Evolutionary conservation across 2,113 vertebrate genomes (phyloP), one percentile per base, ranked within the genome.

Genomic region (Cyrtonyx montezumae): DNA sequence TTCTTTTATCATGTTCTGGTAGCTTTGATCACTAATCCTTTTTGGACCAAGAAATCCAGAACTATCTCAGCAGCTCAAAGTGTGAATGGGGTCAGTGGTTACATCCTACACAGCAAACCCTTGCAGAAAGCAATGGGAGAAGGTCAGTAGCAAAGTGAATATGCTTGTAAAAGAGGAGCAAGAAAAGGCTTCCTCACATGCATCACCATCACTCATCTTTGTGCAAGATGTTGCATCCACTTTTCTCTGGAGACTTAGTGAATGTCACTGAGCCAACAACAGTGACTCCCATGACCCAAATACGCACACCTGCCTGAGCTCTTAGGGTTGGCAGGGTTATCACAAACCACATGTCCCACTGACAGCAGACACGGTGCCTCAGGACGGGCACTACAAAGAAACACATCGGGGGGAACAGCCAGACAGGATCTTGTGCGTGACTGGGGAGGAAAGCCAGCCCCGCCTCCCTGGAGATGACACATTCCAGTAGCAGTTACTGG

Each of bases 161-260:
- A 37, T 3, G 36, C 42, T 28, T 43, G 30, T 48, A 68, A 65
- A 59, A 32, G 21, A 45, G 16, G 40, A 8, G 20, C 5, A 26
- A 34, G 11, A 82, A 62, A 36, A 56, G 9, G 10, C 40, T 20
- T 58, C 55, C 55, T 66, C 42, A 46, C 8, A 1, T 1, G 7
- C 4, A 67, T 15, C 45, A 70, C 42, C 46, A 43, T 0, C 0
- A 0, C 30, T 84, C 2, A 0, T 11, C 30, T 70, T 81, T 18
- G 25, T 4, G 6, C 55, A 6, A 30, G 4, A 20, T 5, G 23
- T 20, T 26, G 12, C n/a, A 86, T 4, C 16, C 28, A 1, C 37
- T 71, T 37, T 58, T 22, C n/a, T 32, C 17, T n/a, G 61, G 65
- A 80, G 9, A 49, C 9, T 65, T 4, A 79, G 22, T 3, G 30